These are phyloP conservation scores for Lichenostomus cassidix DNA, from an alignment of 2,113 vertebrate species.

Conservation along the genomic window DNA sequence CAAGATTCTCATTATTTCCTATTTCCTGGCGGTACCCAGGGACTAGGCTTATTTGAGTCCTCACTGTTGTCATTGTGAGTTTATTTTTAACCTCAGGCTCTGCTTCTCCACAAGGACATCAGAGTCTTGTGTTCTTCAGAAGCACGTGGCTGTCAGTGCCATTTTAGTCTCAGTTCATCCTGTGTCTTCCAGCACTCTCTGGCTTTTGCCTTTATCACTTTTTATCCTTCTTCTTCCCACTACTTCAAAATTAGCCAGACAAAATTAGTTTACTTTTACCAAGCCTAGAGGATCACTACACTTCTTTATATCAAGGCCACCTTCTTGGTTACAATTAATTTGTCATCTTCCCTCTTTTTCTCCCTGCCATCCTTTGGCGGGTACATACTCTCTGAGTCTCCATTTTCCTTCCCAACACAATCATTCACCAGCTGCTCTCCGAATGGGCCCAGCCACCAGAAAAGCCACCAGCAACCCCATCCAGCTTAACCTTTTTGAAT, in stretches of 20 bases:
- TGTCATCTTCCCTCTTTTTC: not conserved
- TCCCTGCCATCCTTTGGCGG: not conserved
- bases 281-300: not conserved
- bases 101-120: conserved; percentile 47
- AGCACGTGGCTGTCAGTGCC: not conserved
- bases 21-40: conserved; percentile 45
- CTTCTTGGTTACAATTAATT: not conserved
- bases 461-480: not conserved
- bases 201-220: not conserved
- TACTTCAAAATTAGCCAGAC: not conserved
- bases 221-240: not conserved
- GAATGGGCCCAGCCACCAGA: not conserved
- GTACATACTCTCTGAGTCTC: fast-evolving
- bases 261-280: not conserved
- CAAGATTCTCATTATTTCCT: conserved; percentile 64
- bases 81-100: conserved; percentile 63
- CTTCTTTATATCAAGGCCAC: not conserved
- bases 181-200: not conserved
- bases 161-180: not conserved
- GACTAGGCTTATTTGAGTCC: conserved; percentile 60
- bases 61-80: conserved; percentile 51
- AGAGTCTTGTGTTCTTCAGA: conserved; percentile 24
- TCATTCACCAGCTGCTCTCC: not conserved
- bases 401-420: not conserved
- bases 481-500: not conserved